Percentiles rank a stretch among this genome's conserved stretches.
phyloP scores from a whole-genome alignment of 2,797 vertebrate species.

The Florisuga fusca region DNA sequence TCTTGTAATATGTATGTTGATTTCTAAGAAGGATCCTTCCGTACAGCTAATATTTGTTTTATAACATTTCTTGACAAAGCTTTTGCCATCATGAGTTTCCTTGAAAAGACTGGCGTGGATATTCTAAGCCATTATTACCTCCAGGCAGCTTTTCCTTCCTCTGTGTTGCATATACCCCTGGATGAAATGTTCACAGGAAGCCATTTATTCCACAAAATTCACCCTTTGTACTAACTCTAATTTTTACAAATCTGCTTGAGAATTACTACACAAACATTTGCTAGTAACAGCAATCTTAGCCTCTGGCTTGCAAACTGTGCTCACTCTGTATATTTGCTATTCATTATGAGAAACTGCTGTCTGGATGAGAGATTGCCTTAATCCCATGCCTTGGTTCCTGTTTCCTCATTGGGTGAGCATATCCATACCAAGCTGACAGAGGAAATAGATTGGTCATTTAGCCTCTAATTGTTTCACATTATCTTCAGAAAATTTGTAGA shows the following conservation, averaged over 20 bases:
- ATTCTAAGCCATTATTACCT: neutral
- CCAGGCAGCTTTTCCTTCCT: conserved; percentile 1
- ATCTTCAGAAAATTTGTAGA: conserved; percentile 8
- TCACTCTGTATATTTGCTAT: neutral
- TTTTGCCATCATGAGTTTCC: neutral
- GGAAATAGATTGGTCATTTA: neutral
- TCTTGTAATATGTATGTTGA: neutral
- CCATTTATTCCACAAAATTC: conserved; percentile 33
- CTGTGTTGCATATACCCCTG: neutral
- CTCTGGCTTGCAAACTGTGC: conserved; percentile 15
- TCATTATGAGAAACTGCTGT: neutral
- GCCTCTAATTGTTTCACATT: neutral
- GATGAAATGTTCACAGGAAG: neutral
- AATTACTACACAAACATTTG: conserved; percentile 38
- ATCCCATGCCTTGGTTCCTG: neutral
- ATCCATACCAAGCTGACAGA: neutral
- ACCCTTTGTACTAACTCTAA: conserved; percentile 10
- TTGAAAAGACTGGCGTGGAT: neutral
- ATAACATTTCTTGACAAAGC: neutral
- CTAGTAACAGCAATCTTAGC: conserved; percentile 10
- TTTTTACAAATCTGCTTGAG: conserved; percentile 49
- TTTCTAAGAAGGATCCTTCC: neutral
- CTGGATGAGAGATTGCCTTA: neutral
- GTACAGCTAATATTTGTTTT: neutral
- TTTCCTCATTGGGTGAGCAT: neutral